These are phyloP conservation scores for Callyntrura guangdongensis DNA, from an alignment of 2,888 invertebrate genomes.

Conservation along the genomic window DNA sequence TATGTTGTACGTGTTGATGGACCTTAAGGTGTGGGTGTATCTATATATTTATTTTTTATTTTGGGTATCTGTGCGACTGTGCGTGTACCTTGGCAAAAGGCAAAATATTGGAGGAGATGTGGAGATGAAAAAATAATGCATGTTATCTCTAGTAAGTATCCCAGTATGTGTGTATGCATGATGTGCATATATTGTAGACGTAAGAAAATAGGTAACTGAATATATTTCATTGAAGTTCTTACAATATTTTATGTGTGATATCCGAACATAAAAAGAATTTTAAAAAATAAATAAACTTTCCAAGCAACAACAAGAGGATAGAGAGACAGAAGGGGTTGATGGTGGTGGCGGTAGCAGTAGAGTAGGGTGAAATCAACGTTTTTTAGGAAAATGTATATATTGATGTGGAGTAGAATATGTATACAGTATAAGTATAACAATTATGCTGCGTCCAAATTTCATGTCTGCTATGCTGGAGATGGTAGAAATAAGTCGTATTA, in stretches of 20 bases:
- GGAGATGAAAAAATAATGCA: background rate
- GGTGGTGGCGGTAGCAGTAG: background rate
- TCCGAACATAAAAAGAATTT: background rate
- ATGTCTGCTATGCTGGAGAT: conserved; percentile 31
- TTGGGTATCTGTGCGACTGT: too few species aligned
- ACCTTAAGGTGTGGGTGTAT: too few species aligned
- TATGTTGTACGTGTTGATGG: background rate
- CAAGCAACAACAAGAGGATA: background rate
- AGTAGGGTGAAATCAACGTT: background rate
- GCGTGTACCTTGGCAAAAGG: too few species aligned
- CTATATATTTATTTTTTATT: too few species aligned
- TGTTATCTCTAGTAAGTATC: background rate
- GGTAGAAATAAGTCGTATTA: too few species aligned
- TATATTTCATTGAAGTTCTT: conserved; percentile 8
- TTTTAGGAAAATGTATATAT: too few species aligned
- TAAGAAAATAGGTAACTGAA: too few species aligned
- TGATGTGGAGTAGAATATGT: too few species aligned
- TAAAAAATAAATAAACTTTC: conserved; percentile 33
- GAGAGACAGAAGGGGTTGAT: background rate
- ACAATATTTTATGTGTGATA: conserved; percentile 27
- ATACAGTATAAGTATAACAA: too few species aligned
- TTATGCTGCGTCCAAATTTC: background rate
- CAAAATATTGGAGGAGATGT: too few species aligned
- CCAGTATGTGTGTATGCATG: background rate
- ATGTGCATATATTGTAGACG: too few species aligned